Evolutionary conservation across 2,888 invertebrate species (phyloP).

Genomic region (Octodonta nipae): DNA sequence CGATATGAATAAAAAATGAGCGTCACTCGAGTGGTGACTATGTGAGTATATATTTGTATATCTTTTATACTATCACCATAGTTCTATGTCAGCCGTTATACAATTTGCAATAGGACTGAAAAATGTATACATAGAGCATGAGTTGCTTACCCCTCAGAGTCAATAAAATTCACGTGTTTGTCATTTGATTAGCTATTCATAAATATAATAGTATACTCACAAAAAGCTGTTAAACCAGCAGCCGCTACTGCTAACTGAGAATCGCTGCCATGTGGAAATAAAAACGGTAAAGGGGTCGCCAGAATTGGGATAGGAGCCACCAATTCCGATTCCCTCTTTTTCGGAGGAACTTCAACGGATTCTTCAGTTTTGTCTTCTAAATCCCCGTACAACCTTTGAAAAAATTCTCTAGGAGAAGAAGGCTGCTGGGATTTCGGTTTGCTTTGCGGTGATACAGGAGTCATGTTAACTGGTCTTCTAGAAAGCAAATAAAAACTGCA

Average conservation of each 20-base stretch:
- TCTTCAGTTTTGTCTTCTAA: slow-evolving; percentile 37
- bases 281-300: slow-evolving; percentile 29
- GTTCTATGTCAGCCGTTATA: too few relatives aligned
- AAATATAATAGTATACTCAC: slow-evolving; percentile 37
- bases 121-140: too few relatives aligned
- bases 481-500: too few relatives aligned
- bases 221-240: slow-evolving; percentile 39
- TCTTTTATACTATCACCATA: too few relatives aligned
- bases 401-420: slow-evolving; percentile 68
- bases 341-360: neutral
- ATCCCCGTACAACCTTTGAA: slow-evolving; percentile 66
- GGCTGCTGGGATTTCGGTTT: slow-evolving; percentile 36
- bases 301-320: slow-evolving; percentile 30
- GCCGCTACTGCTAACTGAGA: slow-evolving; percentile 43
- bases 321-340: slow-evolving; percentile 13
- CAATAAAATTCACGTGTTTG: too few relatives aligned
- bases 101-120: too few relatives aligned
- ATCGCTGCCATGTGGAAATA: slow-evolving; percentile 27
- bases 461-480: too few relatives aligned
- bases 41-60: too few relatives aligned
- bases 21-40: too few relatives aligned
- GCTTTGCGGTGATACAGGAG: slow-evolving; percentile 7
- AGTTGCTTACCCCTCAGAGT: too few relatives aligned
- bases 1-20: too few relatives aligned
- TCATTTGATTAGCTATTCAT: too few relatives aligned